Evolutionary conservation across 2,113 vertebrate genomes (phyloP), one percentile per base, ranked within the genome.

Genomic region (Pseudorectes ferrugineus): DNA sequence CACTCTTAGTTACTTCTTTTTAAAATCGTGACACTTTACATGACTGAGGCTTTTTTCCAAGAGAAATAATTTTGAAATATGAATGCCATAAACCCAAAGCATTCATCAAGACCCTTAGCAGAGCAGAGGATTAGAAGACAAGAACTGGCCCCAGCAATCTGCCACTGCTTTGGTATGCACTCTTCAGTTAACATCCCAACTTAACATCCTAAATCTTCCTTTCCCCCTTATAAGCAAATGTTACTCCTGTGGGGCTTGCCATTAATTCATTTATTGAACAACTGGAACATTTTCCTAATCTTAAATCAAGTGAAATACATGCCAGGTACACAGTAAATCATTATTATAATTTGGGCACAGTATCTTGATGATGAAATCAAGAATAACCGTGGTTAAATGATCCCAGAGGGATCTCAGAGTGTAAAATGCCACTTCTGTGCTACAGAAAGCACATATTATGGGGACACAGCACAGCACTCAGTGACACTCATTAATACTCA

Each of bases 401-500:
- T 54, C 51, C 55, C 67, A 87, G 46, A 65, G 35, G 19, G 23
- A 57, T 29, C 14, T 26, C 15, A 35, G 28, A n/a, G 29, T 55
- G 28, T 59, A 52, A 88, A 87, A 62, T 48, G 21, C n/a, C 14
- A 29, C 55, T 89, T 68, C 25, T 58, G 54, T 26, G 65, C 66
- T 51, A 35, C 38, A 52, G 70, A 79, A 63, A 66, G 51, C 28
- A 18, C 10, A 46, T 38, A n/a, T 42, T 88, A 70, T 38, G 38
- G 58, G 46, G 59, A 57, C 10, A 54, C 18, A 46, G 54, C 16
- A 54, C 12, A 89, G 36, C 12, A 31, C 57, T 92, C 73, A 31
- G 59, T 85, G 67, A 86, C 71, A 92, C 83, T 91, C 93, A 67
- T 73, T 94, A 91, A 85, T 45, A 87, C 28, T 67, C 63, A 82